Conservation (phyloP, 2,113 vertebrate species). For the Pollimyrus isidori region DNA sequence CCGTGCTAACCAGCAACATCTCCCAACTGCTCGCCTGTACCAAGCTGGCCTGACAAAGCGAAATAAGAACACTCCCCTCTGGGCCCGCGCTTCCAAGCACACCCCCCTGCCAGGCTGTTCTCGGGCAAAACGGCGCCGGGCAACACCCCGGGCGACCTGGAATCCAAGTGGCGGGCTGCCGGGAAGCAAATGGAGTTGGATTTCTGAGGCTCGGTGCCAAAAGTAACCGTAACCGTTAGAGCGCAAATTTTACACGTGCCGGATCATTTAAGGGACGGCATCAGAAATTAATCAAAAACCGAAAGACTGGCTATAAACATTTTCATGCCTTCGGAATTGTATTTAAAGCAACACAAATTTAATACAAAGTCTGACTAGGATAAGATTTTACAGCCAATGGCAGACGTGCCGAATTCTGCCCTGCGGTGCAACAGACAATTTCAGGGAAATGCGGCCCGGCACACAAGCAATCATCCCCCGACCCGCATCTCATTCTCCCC, state of each 20-base stretch:
- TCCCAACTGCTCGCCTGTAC: slow-evolving; percentile 11
- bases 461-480: neutral
- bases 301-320: neutral
- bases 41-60: slow-evolving; percentile 13
- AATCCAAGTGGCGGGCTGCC: neutral
- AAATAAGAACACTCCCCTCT: slow-evolving; percentile 14
- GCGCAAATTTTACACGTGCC: neutral
- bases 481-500: neutral
- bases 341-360: neutral
- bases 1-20: neutral
- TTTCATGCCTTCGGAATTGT: neutral
- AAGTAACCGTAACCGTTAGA: neutral
- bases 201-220: neutral
- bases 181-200: neutral
- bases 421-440: slow-evolving; percentile 28
- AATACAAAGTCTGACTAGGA: slow-evolving; percentile 11
- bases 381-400: slow-evolving; percentile 14
- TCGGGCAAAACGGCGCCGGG: neutral
- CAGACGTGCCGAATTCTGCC: slow-evolving; percentile 10
- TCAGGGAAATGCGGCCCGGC: neutral
- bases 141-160: neutral
- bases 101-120: neutral
- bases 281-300: neutral
- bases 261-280: neutral
- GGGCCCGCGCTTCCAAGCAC: slow-evolving; percentile 6